Evolutionary conservation across 1,140 invertebrate genomes (phyloP).

Genomic region (Orchestia grillus): DNA sequence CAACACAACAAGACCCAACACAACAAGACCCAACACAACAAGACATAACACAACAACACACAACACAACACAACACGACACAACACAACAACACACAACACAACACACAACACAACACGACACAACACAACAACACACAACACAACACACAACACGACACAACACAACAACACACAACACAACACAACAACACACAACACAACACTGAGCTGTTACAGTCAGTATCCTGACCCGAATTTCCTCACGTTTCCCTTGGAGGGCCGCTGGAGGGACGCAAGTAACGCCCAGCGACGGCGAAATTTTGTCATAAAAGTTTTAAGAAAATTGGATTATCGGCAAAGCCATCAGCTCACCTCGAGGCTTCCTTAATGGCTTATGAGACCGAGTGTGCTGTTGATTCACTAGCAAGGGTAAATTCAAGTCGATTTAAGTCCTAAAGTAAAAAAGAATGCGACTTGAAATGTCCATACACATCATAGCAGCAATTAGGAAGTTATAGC

Average conservation of each 20-base stretch:
- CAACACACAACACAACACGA: neutral
- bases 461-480: no score
- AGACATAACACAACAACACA: neutral
- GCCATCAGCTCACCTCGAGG: neutral
- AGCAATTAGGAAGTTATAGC: neutral
- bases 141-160: neutral
- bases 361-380: neutral
- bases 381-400: neutral
- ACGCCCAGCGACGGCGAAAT: neutral
- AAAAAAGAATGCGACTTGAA: no score
- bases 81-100: neutral
- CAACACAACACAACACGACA: neutral
- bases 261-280: neutral
- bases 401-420: neutral
- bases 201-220: neutral
- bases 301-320: neutral
- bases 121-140: neutral
- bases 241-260: no score
- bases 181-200: neutral
- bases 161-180: neutral
- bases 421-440: neutral
- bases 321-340: neutral
- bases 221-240: neutral
- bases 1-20: neutral
- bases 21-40: neutral